Conservation (phyloP, 2,797 vertebrate species). For the Cottoperca gobio region DNA sequence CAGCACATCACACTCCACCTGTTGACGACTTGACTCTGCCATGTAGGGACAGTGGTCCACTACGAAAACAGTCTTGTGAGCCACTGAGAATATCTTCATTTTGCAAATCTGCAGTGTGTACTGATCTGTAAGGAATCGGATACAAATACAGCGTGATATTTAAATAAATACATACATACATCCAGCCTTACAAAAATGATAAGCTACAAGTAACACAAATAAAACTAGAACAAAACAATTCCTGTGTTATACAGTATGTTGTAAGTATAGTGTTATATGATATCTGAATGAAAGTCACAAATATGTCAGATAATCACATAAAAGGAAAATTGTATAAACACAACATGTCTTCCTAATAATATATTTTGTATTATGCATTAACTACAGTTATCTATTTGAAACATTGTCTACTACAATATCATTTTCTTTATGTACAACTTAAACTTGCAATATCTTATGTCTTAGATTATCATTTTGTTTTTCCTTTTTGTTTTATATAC, state of each 20-base stretch:
- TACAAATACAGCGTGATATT: background rate
- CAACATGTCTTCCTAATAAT: too few relatives aligned
- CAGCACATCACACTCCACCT: conserved; percentile 97
- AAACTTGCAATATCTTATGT: too few relatives aligned
- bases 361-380: too few relatives aligned
- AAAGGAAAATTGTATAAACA: background rate
- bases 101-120: conserved; percentile 30
- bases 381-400: too few relatives aligned
- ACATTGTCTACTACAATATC: too few relatives aligned
- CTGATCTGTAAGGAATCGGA: conserved; percentile 23
- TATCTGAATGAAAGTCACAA: background rate
- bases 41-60: conserved; percentile 99
- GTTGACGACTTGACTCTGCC: conserved; percentile 96
- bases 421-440: too few relatives aligned
- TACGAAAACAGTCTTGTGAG: conserved; percentile 98
- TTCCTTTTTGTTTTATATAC: too few relatives aligned
- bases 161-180: background rate
- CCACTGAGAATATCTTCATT: conserved; percentile 95
- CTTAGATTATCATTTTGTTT: too few relatives aligned
- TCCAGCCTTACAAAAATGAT: too few relatives aligned
- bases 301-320: background rate
- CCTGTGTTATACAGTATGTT: background rate
- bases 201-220: background rate
- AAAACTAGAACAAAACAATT: background rate
- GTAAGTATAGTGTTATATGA: background rate